A percentile compares a stretch with the other conserved stretches of the same genome.
These are phyloP conservation scores for Perizoma flavofasciatum DNA, from an alignment of 2,888 invertebrate species.

Conservation along the genomic window DNA sequence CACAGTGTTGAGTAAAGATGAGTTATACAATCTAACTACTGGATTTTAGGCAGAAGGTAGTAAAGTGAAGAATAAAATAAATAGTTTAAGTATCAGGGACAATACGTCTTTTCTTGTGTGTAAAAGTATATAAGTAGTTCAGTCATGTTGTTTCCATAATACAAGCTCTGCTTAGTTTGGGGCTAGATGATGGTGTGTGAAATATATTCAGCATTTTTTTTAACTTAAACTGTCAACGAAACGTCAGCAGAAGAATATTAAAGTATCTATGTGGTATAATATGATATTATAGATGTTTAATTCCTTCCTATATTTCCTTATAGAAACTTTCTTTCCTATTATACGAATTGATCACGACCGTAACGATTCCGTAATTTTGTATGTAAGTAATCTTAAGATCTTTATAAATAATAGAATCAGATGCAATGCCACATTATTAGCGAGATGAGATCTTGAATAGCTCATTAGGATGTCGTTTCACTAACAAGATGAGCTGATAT, in stretches of 20 bases:
- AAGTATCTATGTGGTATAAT: too few species aligned
- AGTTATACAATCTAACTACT: neutral
- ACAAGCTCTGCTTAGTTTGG: too few species aligned
- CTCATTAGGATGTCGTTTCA: conserved; percentile 23
- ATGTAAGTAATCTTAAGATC: conserved; percentile 54
- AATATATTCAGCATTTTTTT: too few species aligned
- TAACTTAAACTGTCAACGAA: too few species aligned
- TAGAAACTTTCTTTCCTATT: conserved; percentile 38
- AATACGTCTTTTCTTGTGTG: too few species aligned
- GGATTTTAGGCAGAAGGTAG: neutral
- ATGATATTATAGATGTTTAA: conserved; percentile 1
- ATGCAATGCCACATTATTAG: conserved; percentile 10
- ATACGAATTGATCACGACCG: conserved; percentile 46
- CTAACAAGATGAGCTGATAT: conserved; percentile 11
- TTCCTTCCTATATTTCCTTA: conserved; percentile 45
- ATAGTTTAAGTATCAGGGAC: too few species aligned
- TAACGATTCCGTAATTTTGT: conserved; percentile 64
- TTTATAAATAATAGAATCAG: conserved; percentile 27
- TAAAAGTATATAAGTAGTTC: too few species aligned
- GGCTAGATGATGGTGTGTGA: too few species aligned
- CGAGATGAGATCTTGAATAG: conserved; percentile 20
- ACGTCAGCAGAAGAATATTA: too few species aligned
- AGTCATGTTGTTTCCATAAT: too few species aligned
- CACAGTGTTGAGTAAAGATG: conserved; percentile 3
- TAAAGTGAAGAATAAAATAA: too few species aligned